These are phyloP conservation scores for Nemoura dubitans DNA, from an alignment of 2,888 invertebrate genomes.

Conservation along the genomic window DNA sequence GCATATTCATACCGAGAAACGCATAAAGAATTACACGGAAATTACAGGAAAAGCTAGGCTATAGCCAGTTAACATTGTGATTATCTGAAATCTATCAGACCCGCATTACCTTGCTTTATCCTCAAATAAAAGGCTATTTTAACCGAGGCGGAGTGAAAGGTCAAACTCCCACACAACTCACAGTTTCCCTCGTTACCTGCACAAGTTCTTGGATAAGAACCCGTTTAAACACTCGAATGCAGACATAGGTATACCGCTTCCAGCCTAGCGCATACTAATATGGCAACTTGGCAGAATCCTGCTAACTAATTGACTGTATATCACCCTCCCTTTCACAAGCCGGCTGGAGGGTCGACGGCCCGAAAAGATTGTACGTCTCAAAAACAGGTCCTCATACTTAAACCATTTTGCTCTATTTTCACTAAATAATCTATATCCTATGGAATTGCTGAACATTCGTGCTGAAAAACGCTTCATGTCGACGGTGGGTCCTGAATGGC, in stretches of 20 bases:
- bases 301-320: not conserved
- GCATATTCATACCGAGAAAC: too few species aligned
- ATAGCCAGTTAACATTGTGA: too few species aligned
- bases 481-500: not conserved
- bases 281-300: not conserved
- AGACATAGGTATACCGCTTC: not conserved
- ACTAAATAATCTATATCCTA: not conserved
- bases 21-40: too few species aligned
- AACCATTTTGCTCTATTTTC: not conserved
- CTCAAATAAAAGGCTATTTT: too few species aligned
- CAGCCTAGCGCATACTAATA: not conserved
- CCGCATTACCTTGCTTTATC: too few species aligned
- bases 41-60: too few species aligned
- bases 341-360: not conserved
- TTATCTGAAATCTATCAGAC: too few species aligned
- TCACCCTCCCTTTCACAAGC: not conserved
- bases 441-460: not conserved
- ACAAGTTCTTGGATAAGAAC: not conserved
- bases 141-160: too few species aligned
- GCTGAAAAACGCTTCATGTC: not conserved
- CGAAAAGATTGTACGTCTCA: not conserved
- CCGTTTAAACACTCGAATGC: not conserved
- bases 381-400: not conserved
- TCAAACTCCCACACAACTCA: not conserved
- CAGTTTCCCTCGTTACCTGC: not conserved